phyloP scores from a whole-genome alignment of 2,113 vertebrate genomes.

The Geococcyx californianus region DNA sequence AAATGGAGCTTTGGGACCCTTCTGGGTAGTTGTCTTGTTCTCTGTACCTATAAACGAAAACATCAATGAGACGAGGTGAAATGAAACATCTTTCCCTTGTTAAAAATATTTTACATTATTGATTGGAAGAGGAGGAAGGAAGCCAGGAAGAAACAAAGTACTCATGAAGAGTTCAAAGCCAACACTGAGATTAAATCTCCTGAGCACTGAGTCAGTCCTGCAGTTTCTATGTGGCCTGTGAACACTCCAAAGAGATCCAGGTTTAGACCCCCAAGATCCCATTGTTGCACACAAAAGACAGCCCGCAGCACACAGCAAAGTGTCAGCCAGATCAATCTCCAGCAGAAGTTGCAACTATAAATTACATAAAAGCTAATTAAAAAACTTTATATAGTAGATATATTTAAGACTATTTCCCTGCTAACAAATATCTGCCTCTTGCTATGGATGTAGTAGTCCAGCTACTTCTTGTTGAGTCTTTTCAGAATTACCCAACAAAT shows the following conservation, averaged over 20 bases:
- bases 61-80: neutral
- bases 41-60: neutral
- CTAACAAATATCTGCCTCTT: neutral
- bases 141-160: neutral
- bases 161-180: neutral
- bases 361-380: neutral
- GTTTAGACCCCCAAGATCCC: neutral
- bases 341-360: neutral
- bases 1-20: neutral
- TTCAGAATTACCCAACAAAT: neutral
- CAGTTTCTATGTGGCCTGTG: neutral
- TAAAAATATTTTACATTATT: neutral
- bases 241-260: neutral
- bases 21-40: rapidly evolving
- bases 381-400: neutral
- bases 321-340: neutral
- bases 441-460: neutral
- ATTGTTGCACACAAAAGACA: too few relatives aligned
- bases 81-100: neutral
- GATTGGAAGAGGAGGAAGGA: neutral
- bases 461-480: neutral
- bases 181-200: neutral
- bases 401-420: neutral
- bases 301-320: neutral
- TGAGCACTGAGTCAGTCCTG: neutral